Evolutionary conservation across 2,113 vertebrate genomes (phyloP).

Genomic region (Poecilia latipinna): DNA sequence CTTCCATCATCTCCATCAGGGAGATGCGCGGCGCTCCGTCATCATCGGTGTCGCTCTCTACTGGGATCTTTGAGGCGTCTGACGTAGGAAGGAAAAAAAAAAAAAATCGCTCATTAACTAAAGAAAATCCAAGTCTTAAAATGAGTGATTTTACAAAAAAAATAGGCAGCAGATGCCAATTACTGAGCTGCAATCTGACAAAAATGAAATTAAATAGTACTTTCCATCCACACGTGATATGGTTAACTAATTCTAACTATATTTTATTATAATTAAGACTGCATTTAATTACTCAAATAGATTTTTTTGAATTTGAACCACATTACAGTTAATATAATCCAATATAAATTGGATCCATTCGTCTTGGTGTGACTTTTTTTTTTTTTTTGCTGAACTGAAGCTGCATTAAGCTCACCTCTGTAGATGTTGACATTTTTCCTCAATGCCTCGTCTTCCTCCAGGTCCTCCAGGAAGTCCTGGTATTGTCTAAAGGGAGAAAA

Average conservation of each 20-base stretch:
- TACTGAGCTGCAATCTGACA: background rate
- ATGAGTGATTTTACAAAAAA: background rate
- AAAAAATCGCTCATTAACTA: slow-evolving; percentile 14
- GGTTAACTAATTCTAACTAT: too few relatives aligned
- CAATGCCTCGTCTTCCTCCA: slow-evolving; percentile 95
- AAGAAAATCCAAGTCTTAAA: background rate
- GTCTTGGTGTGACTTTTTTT: background rate
- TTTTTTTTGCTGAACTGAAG: background rate
- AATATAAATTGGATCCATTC: too few relatives aligned
- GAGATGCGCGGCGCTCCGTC: slow-evolving; percentile 91
- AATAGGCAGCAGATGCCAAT: background rate
- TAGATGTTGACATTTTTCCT: slow-evolving; percentile 97
- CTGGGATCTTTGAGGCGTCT: slow-evolving; percentile 85
- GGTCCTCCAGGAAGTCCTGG: slow-evolving; percentile 97
- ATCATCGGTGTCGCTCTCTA: slow-evolving; percentile 95
- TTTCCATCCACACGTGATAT: too few relatives aligned
- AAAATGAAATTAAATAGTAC: background rate
- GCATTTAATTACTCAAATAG: too few relatives aligned
- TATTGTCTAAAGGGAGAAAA: slow-evolving; percentile 85
- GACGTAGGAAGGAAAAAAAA: slow-evolving; percentile 19
- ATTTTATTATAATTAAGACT: too few relatives aligned
- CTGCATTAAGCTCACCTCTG: slow-evolving; percentile 79
- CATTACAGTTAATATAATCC: too few relatives aligned
- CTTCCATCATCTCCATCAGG: slow-evolving; percentile 95
- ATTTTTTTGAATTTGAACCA: too few relatives aligned